These are phyloP conservation scores for Cyprinodon diabolis DNA, from an alignment of 2,797 vertebrate genomes.

Conservation along the genomic window DNA sequence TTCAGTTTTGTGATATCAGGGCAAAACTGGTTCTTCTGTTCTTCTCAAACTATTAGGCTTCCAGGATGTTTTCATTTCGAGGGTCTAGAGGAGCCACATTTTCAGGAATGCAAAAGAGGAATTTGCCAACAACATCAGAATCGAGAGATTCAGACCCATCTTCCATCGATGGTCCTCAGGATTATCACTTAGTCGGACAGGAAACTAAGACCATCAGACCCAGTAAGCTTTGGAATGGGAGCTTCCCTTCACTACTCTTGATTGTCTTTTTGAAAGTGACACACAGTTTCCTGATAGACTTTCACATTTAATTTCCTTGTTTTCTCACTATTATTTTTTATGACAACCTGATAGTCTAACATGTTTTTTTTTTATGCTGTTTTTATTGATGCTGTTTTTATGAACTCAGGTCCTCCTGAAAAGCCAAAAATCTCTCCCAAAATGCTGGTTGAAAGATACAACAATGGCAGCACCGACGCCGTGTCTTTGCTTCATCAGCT, in stretches of 20 bases:
- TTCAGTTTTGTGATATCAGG: background rate
- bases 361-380: background rate
- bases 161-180: background rate
- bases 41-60: conserved; percentile 6
- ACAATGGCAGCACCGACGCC: conserved; percentile 77
- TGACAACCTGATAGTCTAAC: background rate
- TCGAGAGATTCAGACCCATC: background rate
- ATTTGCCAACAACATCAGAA: conserved; percentile 21
- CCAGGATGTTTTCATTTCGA: conserved; percentile 58
- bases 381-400: background rate
- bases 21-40: conserved; percentile 4
- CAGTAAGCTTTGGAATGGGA: conserved; percentile 26
- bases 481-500: conserved; percentile 88
- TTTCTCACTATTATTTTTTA: background rate
- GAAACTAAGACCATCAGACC: background rate
- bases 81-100: conserved; percentile 56
- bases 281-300: background rate
- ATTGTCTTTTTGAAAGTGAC: background rate
- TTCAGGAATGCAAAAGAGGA: conserved; percentile 58
- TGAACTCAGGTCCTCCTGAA: conserved; percentile 16
- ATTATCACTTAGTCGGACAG: background rate
- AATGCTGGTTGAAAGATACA: conserved; percentile 82
- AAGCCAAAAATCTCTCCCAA: conserved; percentile 62
- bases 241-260: background rate
- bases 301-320: background rate